These are phyloP conservation scores for Tarsius wallacei DNA, from an alignment of 2,797 vertebrate species.

Conservation along the genomic window DNA sequence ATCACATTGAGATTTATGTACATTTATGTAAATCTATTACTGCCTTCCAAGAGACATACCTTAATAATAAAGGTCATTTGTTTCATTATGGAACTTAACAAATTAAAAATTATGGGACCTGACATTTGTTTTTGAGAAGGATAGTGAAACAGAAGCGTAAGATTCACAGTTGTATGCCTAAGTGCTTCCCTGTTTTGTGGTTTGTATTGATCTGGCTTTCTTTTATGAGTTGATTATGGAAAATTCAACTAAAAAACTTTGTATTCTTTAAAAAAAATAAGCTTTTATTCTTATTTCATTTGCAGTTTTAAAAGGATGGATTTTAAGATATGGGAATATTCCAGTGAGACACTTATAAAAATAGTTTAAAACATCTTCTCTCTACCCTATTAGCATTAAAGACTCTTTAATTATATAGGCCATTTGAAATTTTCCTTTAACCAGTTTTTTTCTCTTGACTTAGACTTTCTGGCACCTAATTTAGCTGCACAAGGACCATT, in stretches of 20 bases:
- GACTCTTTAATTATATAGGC: conserved; percentile 35
- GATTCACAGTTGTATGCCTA: neutral
- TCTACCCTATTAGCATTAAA: neutral
- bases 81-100: conserved; percentile 41
- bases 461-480: conserved; percentile 60
- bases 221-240: conserved; percentile 59
- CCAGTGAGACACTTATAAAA: conserved; percentile 33
- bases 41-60: neutral
- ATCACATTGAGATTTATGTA: neutral
- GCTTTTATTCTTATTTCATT: conserved; percentile 32
- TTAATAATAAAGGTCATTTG: neutral
- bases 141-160: conserved; percentile 37
- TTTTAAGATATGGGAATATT: conserved; percentile 7
- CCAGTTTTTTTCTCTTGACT: conserved; percentile 29
- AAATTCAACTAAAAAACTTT: conserved; percentile 24
- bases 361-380: conserved; percentile 50
- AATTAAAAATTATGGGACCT: neutral
- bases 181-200: conserved; percentile 4
- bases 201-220: conserved; percentile 56
- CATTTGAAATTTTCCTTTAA: conserved; percentile 53
- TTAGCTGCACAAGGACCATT: conserved; percentile 13
- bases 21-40: neutral
- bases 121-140: conserved; percentile 50
- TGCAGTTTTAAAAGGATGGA: conserved; percentile 51
- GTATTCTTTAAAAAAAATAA: neutral